A percentile compares a stretch with the other conserved stretches of the same genome.
Evolutionary conservation across 2,113 vertebrate species (phyloP).

Genomic region (Pyrgilauda ruficollis): DNA sequence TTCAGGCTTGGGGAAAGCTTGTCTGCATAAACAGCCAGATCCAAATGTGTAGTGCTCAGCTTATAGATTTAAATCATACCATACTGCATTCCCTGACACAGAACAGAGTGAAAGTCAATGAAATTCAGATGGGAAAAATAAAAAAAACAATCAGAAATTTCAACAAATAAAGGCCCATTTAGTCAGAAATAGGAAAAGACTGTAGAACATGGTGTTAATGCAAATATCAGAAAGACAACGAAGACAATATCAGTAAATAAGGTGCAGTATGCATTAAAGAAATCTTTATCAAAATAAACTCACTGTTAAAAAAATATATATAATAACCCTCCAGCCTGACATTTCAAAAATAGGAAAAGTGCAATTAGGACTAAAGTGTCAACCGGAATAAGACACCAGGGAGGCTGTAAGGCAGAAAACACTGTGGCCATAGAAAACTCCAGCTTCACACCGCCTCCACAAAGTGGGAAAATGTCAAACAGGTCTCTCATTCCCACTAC

Average conservation of each 20-base stretch:
- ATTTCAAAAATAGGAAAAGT: neutral
- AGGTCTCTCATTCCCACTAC: neutral
- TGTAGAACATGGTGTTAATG: fast-evolving
- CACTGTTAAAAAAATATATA: neutral
- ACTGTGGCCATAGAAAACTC: neutral
- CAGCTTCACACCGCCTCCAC: neutral
- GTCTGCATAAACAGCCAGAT: neutral
- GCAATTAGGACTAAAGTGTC: neutral
- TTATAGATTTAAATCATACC: neutral
- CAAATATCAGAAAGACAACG: neutral
- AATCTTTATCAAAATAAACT: neutral
- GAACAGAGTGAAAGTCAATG: neutral
- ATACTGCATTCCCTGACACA: neutral
- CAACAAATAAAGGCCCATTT: neutral
- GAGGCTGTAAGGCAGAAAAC: neutral
- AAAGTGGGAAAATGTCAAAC: neutral
- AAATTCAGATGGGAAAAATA: neutral
- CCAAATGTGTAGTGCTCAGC: neutral
- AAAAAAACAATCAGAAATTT: neutral
- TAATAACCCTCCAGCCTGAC: neutral
- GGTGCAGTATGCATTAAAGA: neutral
- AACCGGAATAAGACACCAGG: neutral
- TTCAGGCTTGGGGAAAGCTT: neutral
- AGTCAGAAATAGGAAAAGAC: neutral
- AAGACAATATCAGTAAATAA: neutral